Conservation (phyloP, 2,888 invertebrate genomes). For the Gnatocerus cornutus region DNA sequence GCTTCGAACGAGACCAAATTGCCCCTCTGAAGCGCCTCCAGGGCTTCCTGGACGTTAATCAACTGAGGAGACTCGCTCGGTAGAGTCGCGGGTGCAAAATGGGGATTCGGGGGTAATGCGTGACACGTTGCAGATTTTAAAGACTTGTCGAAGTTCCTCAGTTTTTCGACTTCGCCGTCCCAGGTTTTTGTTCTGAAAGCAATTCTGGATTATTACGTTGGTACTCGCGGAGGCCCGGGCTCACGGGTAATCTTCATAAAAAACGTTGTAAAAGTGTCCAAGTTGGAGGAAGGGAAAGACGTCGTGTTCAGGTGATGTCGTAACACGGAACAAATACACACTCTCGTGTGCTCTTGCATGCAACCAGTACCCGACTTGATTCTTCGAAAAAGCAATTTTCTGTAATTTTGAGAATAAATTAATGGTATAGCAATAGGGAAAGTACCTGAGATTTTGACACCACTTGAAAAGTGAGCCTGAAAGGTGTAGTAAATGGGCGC, state of each 20-base stretch:
- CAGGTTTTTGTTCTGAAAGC: not conserved
- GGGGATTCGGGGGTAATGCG: too few relatives aligned
- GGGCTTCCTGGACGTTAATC: not conserved
- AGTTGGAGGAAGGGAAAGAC: not conserved
- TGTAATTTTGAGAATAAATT: not conserved
- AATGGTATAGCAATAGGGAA: not conserved
- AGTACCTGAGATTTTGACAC: slow-evolving; percentile 19
- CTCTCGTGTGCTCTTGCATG: not conserved
- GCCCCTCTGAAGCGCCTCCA: not conserved
- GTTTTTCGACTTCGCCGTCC: not conserved
- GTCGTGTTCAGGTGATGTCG: not conserved
- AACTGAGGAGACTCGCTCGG: too few relatives aligned
- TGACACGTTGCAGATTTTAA: too few relatives aligned
- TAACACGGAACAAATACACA: not conserved
- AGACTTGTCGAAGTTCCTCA: too few relatives aligned
- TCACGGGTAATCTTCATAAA: not conserved
- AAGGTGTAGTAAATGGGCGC: not conserved
- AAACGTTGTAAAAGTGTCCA: not conserved
- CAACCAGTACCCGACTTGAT: not conserved
- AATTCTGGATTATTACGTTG: too few relatives aligned
- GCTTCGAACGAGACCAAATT: slow-evolving; percentile 10
- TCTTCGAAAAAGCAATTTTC: not conserved
- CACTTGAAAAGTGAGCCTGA: not conserved
- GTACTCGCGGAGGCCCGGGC: too few relatives aligned
- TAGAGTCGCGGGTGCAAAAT: too few relatives aligned